Conservation (phyloP, 1,140 invertebrate genomes). For the Ridgeia piscesae region DNA sequence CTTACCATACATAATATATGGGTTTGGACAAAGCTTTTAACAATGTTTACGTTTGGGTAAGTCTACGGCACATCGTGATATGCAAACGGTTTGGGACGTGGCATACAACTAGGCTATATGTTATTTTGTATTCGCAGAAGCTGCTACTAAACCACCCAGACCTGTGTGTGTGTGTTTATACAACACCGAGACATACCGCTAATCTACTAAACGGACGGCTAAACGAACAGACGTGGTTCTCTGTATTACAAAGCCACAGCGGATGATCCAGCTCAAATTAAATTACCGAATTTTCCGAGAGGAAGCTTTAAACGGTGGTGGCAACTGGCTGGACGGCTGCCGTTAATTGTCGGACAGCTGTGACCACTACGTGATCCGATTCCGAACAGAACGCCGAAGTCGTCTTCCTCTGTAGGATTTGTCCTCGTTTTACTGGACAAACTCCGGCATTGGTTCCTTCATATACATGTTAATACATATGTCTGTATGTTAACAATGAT, state of each 20-base stretch:
- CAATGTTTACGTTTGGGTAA: background rate
- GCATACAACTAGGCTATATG: background rate
- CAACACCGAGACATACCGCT: too few relatives aligned
- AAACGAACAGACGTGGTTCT: background rate
- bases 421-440: background rate
- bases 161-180: too few relatives aligned
- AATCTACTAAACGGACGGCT: background rate
- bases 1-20: too few relatives aligned
- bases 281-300: conserved; percentile 1
- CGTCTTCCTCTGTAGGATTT: background rate
- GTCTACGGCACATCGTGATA: background rate
- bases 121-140: background rate
- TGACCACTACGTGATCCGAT: background rate
- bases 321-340: background rate
- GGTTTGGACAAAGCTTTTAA: too few relatives aligned
- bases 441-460: background rate
- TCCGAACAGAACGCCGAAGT: background rate
- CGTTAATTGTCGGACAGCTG: background rate
- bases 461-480: background rate
- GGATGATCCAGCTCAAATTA: background rate
- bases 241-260: too few relatives aligned
- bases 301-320: background rate
- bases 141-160: background rate
- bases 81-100: background rate
- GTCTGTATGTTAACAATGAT: too few relatives aligned